Base-by-base conservation (phyloP, 2,797 vertebrate species). In the Echeneis naucrates region DNA sequence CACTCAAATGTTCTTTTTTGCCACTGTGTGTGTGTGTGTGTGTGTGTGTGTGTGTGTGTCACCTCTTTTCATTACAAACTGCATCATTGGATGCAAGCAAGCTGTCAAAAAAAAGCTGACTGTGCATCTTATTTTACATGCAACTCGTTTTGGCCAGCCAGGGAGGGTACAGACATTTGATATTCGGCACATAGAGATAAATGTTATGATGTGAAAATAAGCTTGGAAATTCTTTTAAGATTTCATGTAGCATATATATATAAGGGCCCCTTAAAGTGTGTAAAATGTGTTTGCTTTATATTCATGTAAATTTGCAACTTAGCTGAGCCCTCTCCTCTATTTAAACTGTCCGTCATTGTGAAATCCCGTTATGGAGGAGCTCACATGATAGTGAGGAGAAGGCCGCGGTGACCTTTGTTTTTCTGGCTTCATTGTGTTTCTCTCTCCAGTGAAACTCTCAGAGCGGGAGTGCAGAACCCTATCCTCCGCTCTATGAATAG, bases 401-500 rank as follows among this genome's bases (percentile, higher is more conserved):
- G 87, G 80, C 53, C 83, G 63, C 44, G 21, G 74, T 51, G 2
- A 87, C 77, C 89, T 90, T 93, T 92, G 91, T 91, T 88, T 75
- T 48, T 79, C 67, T 72, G 58, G 67, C 86, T 84, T 79, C 85
- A 89, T 93, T 92, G 92, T 94, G 85, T 90, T 87, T 81, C 72
- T 77, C 64, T 89, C 68, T 58, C 45, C 37, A 59, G 83, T 76
- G 88, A 90, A 89, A 87, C 87, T 86, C 82, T 88, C 78, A 51
- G 75, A 88, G 77, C 65, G 72, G 59, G 65, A 81, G 81, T 53
- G 73, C 70, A 90, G 84, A 93, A 93, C 88, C 79, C 86, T 87
- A 93, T 92, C 91, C 86, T 74, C 59, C 2, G 16, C 66, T 71
- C 86, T 82, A 81, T 92, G 89, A 92, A 92, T 89, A 91, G 92